Evolutionary conservation across 2,797 vertebrate genomes (phyloP), one percentile per base, ranked within the genome.

Genomic region (Mormyrops boulengeri): DNA sequence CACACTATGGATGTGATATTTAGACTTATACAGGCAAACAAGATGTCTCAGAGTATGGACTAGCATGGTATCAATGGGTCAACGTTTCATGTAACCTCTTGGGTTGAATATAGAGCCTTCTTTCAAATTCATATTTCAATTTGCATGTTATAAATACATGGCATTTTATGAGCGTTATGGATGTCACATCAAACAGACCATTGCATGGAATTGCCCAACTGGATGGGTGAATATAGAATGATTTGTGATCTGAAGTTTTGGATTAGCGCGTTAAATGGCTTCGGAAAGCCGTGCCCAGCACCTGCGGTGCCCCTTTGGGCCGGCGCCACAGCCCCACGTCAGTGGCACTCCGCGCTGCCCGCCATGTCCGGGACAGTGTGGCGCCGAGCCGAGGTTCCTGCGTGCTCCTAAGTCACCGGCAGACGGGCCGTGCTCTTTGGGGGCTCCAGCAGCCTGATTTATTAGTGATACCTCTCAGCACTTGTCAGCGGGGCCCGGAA

Each of bases 401-500:
- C 93, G 92, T 85, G 82, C 93, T 93, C 93, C 92, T 95, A 95
- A 96, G 95, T 95, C 95, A 95, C 73, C 73, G 5, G 34, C 73
- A 44, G 73, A 77, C 73, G 6, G 73, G 5, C 34, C 4, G 12
- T 8, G 34, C 34, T 44, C 73, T 77, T 77, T 8, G 17, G 73
- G 73, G 73, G 17, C 73, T 77, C 38, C 73, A 17, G 34, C 14
- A 86, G 66, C 60, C 57, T 96, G 95, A 96, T 96, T 96, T 95
- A 96, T 95, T 95, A 95, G 88, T 87, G 93, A 93, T 93, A 93
- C 93, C 90, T 93, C 92, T 91, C 92, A 93, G 94, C 93, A 95
- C 96, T 95, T 95, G 94, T 96, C 95, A 95, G 92, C 89, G 92
- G 94, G 92, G 93, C 90, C 90, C 93, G 91, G 89, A 92, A 95